These are phyloP conservation scores for Brachylomia viminalis DNA, from an alignment of 2,888 invertebrate species.

Conservation along the genomic window DNA sequence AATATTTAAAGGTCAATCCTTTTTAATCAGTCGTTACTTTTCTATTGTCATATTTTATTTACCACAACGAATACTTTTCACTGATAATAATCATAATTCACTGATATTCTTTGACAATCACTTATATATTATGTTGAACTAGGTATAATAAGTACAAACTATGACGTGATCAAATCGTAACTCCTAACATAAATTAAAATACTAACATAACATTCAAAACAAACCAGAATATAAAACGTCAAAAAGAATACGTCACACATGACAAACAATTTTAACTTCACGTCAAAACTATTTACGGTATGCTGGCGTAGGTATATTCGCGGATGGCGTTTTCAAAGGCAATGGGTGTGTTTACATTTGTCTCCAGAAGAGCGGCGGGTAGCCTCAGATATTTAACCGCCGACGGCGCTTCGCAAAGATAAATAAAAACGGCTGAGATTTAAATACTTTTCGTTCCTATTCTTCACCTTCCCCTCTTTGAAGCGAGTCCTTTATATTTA, in stretches of 20 bases:
- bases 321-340: slow-evolving; percentile 84
- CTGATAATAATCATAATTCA: too few relatives aligned
- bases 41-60: slow-evolving; percentile 14
- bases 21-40: not conserved
- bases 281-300: slow-evolving; percentile 73
- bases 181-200: too few relatives aligned
- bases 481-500: slow-evolving; percentile 72
- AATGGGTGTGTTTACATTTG: slow-evolving; percentile 85
- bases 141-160: not conserved
- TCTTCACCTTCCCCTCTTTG: slow-evolving; percentile 74
- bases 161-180: not conserved
- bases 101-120: not conserved
- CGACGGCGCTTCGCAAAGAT: slow-evolving; percentile 83
- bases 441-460: slow-evolving; percentile 85
- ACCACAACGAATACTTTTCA: not conserved
- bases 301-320: slow-evolving; percentile 71
- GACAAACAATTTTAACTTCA: slow-evolving; percentile 69
- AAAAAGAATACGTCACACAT: slow-evolving; percentile 48
- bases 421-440: slow-evolving; percentile 86
- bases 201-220: slow-evolving; percentile 1
- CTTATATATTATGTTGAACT: slow-evolving; percentile 5
- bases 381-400: slow-evolving; percentile 87
- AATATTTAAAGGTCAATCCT: slow-evolving; percentile 22
- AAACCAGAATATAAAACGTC: slow-evolving; percentile 10
- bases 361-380: slow-evolving; percentile 79